phyloP scores from a whole-genome alignment of 2,113 vertebrate genomes.

The Acanthochromis polyacanthus region DNA sequence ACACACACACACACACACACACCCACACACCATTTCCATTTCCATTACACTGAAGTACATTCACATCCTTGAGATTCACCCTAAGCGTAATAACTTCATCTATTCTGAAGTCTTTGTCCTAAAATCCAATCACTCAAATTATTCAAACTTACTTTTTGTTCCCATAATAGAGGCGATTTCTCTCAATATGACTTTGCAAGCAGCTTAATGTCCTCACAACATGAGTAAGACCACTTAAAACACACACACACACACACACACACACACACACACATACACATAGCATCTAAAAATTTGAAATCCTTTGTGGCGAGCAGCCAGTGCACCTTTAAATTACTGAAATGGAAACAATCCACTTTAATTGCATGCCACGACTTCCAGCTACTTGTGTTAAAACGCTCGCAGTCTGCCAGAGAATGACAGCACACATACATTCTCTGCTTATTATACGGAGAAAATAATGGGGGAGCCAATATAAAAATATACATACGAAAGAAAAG shows the following conservation, averaged over 20 bases:
- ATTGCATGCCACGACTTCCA: conserved; percentile 29
- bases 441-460: not conserved
- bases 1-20: too few species aligned
- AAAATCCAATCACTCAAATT: not conserved
- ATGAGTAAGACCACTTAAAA: not conserved
- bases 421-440: not conserved
- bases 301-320: conserved; percentile 41
- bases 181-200: not conserved
- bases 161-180: not conserved
- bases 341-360: conserved; percentile 59
- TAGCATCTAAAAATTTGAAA: conserved; percentile 14
- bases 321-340: conserved; percentile 11
- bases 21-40: not conserved
- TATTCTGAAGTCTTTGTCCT: not conserved
- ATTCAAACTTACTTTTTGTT: not conserved
- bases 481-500: not conserved
- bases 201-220: not conserved
- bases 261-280: not conserved
- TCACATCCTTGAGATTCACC: not conserved
- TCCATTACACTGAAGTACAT: not conserved
- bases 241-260: conserved; percentile 9
- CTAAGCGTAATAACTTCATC: not conserved
- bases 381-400: not conserved
- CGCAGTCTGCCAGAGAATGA: not conserved
- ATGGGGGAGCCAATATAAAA: not conserved